phyloP scores from a whole-genome alignment of 1,140 invertebrate species.

The Drosophila albomicans region DNA sequence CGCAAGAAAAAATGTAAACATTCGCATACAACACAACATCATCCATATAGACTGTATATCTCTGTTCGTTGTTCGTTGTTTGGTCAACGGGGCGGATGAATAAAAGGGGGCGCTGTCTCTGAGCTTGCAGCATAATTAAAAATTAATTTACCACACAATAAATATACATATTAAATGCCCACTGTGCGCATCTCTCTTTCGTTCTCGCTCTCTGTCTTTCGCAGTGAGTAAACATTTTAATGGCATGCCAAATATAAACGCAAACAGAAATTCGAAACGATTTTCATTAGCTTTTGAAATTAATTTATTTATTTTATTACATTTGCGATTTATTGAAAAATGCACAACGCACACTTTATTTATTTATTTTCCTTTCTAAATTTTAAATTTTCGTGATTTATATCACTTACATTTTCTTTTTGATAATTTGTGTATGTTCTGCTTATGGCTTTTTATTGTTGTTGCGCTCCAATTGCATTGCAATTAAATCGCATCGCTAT shows the following conservation, averaged over 20 bases:
- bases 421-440: neutral
- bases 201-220: neutral
- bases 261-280: slow-evolving; percentile 18
- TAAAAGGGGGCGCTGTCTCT: too few relatives aligned
- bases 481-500: slow-evolving; percentile 15
- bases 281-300: slow-evolving; percentile 2
- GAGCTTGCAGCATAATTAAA: slow-evolving; percentile 69
- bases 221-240: slow-evolving; percentile 27
- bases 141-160: slow-evolving; percentile 69
- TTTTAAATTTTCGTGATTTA: neutral
- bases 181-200: neutral
- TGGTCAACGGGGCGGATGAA: too few relatives aligned
- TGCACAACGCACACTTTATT: neutral
- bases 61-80: too few relatives aligned
- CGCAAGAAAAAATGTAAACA: slow-evolving; percentile 76
- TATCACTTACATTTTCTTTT: too few relatives aligned
- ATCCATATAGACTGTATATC: too few relatives aligned
- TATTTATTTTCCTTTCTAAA: neutral
- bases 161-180: slow-evolving; percentile 39
- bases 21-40: slow-evolving; percentile 4
- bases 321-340: neutral
- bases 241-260: slow-evolving; percentile 33
- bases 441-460: neutral
- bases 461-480: neutral
- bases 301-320: slow-evolving; percentile 6